Base-by-base conservation (phyloP, 2,888 invertebrate genomes). In the Keiferia lycopersicella region DNA sequence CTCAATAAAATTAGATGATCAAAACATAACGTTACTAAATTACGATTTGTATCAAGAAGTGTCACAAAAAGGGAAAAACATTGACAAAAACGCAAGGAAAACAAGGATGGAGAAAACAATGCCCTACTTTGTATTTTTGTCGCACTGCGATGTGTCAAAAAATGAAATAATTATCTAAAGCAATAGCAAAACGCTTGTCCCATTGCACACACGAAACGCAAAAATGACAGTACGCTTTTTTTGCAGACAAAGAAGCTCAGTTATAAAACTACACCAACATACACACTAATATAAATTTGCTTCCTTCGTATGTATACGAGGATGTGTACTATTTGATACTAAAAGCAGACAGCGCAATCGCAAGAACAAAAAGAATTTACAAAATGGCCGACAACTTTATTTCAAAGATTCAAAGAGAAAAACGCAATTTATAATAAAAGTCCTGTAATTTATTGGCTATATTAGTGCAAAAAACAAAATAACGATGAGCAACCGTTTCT, bases 401-500 rank as follows among this genome's bases (percentile, higher is more conserved):
- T 45, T 45, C 30, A 56, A 30, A 30, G 11, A 22, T 18, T n/a
- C n/a, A 14, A 53, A 12, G 20, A 2, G 51, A 18, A 51, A 53
- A 53, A 20, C 18, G 11, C 50, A 20, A 53, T 53, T 53, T 18
- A 11, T 26, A n/a, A n/a, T 30, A 6, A 22, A 14, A 34, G 3
- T 12, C 1, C 18, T 51, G 34, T 30, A 34, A 56, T 30, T 34
- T 34, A 18, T 14, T 56, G 26, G 14, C 6, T 34, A 34, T 7
- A n/a, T 4, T 56, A 16, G 14, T 14, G 11, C 18, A 58, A 20
- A 39, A 39, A 4, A 20, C 8, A 48, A 34, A n/a, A 60, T 50
- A 18, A 61, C 30, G 50, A 88, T 88, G 88, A 84, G 83, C 73
- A 79, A 82, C 67, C 85, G 84, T 68, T 77, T 79, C 76, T 71